A percentile compares a stretch with the other conserved stretches of the same genome.
Conservation (phyloP, 2,888 invertebrate species). For the Orthonychiurus folsomi region DNA sequence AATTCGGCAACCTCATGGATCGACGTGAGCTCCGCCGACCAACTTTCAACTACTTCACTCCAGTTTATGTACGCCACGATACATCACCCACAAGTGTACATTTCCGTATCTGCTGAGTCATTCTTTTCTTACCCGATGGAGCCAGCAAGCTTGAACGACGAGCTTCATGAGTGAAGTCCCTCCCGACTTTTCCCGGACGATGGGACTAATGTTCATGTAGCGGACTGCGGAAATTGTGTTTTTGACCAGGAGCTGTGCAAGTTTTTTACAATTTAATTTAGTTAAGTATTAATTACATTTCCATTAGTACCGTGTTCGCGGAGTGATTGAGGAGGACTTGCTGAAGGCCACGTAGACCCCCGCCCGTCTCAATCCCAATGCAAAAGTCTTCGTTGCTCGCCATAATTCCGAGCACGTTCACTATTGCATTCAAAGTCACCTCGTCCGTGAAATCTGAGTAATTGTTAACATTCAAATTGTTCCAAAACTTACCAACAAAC, state of each 20-base stretch:
- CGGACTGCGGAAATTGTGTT: constrained; percentile 28
- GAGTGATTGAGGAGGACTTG: no score
- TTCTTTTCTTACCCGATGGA: background rate
- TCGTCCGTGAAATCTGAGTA: constrained; percentile 20
- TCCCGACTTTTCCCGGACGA: constrained; percentile 14
- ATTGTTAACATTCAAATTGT: background rate
- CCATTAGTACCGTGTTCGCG: no score
- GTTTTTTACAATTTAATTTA: no score
- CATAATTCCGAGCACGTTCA: constrained; percentile 28
- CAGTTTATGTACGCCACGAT: no score
- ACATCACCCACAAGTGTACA: no score
- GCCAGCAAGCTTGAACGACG: constrained; percentile 2
- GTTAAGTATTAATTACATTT: no score
- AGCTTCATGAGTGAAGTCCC: constrained; percentile 6
- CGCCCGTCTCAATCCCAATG: constrained; percentile 21
- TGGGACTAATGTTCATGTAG: constrained; percentile 18
- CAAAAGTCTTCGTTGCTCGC: constrained; percentile 28
- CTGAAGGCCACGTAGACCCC: constrained; percentile 7
- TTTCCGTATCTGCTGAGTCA: no score
- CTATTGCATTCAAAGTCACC: constrained; percentile 29
- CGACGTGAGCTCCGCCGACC: no score
- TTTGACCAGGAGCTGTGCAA: constrained; percentile 26
- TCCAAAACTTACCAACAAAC: background rate
- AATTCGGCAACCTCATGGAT: no score
- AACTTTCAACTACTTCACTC: no score